Base-by-base conservation (phyloP, 2,888 invertebrate genomes). In the Xylota segnis region DNA sequence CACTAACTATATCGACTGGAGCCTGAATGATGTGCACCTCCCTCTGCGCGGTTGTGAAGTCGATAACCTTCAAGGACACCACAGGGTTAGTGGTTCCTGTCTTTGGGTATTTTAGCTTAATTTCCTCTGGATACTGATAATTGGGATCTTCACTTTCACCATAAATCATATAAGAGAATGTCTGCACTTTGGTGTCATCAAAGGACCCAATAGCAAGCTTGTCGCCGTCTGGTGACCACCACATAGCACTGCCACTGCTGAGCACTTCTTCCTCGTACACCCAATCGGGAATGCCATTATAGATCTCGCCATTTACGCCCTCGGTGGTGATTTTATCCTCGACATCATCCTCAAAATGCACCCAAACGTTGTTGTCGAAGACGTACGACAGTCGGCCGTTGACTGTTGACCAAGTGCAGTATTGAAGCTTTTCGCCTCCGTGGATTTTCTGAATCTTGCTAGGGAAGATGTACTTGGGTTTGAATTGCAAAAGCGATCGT, bases 191-290 rank as follows among this genome's bases (percentile, higher is more conserved):
- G 0, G 94, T 94, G 88, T 96, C 96, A 90, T 96, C 94, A 90
- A 96, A 96, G n/a, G 94, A 93, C 0, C 95, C 95, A 63, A 95
- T 96, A 0, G 96, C 96, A 43, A 98, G 90, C 83, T 94, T 94
- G 4, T 92, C 93, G 10, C 96, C 96, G 88, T 94, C 93, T 0
- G 95, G 94, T 0, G 97, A 96, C 93, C 96, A 96, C 97, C 97
- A 97, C 88, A 96, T 89, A 0, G 97, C 97, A 87, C 94, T 94
- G 61, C 95, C 94, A 6, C 94, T 93, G 66, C 94, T 93, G 66
- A 97, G 92, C 10, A 97, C 95, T 92, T 97, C 97, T 94, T 97
- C 97, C 94, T 98, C 98, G 90, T 98, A 98, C 43, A 98, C 95
- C 98, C 98, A 98, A 91, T 98, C 98, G 7, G 97, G 95, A 18